phyloP scores from a whole-genome alignment of 1,140 invertebrate genomes.

The Philopotamus ludificatus region DNA sequence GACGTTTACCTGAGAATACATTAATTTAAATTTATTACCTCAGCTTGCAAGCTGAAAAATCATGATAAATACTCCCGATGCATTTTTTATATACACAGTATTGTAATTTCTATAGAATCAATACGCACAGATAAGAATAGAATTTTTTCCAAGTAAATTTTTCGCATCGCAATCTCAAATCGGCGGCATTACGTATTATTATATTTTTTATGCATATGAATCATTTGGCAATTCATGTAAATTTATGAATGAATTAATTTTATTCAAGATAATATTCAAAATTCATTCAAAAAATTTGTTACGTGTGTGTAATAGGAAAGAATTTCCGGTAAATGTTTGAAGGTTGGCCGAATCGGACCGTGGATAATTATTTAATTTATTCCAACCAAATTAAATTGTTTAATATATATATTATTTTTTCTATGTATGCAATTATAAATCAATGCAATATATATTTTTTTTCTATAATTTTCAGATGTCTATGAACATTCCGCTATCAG shows the following conservation, averaged over 20 bases:
- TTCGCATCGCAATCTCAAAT: too few species aligned
- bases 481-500: conserved; percentile 36
- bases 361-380: conserved; percentile 32
- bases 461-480: conserved; percentile 31
- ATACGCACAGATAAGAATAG: background rate
- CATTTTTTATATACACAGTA: too few species aligned
- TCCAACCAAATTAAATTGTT: conserved; percentile 2
- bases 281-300: conserved; percentile 38
- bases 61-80: too few species aligned
- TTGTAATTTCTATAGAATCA: conserved; percentile 7
- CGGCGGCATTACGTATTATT: too few species aligned
- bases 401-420: too few species aligned
- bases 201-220: too few species aligned
- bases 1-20: conserved; percentile 27
- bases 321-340: conserved; percentile 36
- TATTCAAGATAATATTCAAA: conserved; percentile 15
- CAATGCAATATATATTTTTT: background rate
- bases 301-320: conserved; percentile 40
- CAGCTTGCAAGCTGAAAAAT: too few species aligned
- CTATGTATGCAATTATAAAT: background rate
- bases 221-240: too few species aligned
- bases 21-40: conserved; percentile 36
- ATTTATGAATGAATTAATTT: conserved; percentile 23
- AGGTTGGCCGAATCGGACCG: conserved; percentile 39
- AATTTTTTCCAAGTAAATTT: background rate